Evolutionary conservation across 2,888 invertebrate species (phyloP), one percentile per base, ranked within the genome.

Genomic region (Coremacera marginata): DNA sequence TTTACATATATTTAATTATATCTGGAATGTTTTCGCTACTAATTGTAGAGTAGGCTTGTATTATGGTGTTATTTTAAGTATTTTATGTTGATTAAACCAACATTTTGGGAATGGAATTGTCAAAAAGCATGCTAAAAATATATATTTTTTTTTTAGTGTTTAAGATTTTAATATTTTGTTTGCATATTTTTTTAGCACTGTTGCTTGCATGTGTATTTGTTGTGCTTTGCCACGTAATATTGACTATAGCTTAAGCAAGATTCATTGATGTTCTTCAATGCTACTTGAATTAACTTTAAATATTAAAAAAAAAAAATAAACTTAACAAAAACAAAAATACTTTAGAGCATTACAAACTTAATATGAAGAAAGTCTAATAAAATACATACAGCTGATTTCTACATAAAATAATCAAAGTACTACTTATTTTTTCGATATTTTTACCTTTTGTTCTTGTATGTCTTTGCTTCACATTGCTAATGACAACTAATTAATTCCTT

Each of bases 141-240:
- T 79, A 52, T 57, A 55, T 63, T 70, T 27, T n/a, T 51, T 63
- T 44, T 3, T 3, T 44, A 11, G 44, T 11, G 11, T 11, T 44
- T 44, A 44, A 44, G 14, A 44, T 44, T 44, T 44, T 14, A 44
- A 14, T 11, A 44, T 7, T 11, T 27, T 65, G 16, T 65, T 63
- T 27, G 27, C n/a, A 49, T 44, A n/a, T 74, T 63, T 27, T 74
- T 19, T 44, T 27, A 25, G 70, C 75, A 78, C 74, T 82, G 79
- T 80, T 82, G 82, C 81, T 78, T 84, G 84, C 84, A 85, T 85
- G 84, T 84, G 84, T 85, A 85, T 85, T 83, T 77, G 85, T 84
- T 85, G 84, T 84, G 63, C 51, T 74, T 19, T 65, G 52, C 31
- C 63, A 74, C 31, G 22, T 60, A 44, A 8, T 65, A 44, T 63